Evolutionary conservation across 1,140 invertebrate species (phyloP).

Genomic region (Vanessa atalanta): DNA sequence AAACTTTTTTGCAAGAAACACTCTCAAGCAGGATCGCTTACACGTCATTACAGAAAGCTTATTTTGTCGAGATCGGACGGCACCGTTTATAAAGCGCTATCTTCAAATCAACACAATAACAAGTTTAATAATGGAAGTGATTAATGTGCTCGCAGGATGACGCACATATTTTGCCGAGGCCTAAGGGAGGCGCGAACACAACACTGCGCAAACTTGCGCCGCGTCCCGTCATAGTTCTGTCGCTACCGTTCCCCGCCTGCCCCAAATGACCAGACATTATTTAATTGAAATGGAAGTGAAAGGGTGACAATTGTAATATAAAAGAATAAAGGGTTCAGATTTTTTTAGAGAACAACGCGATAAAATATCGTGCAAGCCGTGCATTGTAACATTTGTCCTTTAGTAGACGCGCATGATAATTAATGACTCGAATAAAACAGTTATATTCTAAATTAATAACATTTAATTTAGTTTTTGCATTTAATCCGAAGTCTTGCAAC

Average conservation of each 20-base stretch:
- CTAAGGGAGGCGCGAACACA: constrained; percentile 66
- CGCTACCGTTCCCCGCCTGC: constrained; percentile 44
- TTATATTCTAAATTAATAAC: constrained; percentile 12
- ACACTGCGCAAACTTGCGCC: constrained; percentile 45
- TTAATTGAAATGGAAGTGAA: constrained; percentile 79
- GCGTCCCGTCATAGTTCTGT: constrained; percentile 9
- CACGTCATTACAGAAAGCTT: constrained; percentile 77
- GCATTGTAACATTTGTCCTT: constrained; percentile 75
- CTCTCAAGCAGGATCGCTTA: constrained; percentile 62
- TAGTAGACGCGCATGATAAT: constrained; percentile 52
- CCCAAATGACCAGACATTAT: constrained; percentile 81
- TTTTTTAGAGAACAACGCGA: constrained; percentile 67
- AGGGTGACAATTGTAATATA: constrained; percentile 80
- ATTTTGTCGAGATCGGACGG: constrained; percentile 76
- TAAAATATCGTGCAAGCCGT: constrained; percentile 78
- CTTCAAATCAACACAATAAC: constrained; percentile 80
- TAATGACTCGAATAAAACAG: constrained; percentile 38
- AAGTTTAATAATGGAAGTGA: constrained; percentile 79
- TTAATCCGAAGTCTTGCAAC: no score
- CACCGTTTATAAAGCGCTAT: constrained; percentile 80
- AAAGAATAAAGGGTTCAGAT: constrained; percentile 70
- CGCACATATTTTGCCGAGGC: constrained; percentile 67
- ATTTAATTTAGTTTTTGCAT: neutral
- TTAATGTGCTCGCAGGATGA: constrained; percentile 78
- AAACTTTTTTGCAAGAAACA: constrained; percentile 47